These are phyloP conservation scores for Gymnosoma rotundatum DNA, from an alignment of 2,888 invertebrate genomes.

Conservation along the genomic window DNA sequence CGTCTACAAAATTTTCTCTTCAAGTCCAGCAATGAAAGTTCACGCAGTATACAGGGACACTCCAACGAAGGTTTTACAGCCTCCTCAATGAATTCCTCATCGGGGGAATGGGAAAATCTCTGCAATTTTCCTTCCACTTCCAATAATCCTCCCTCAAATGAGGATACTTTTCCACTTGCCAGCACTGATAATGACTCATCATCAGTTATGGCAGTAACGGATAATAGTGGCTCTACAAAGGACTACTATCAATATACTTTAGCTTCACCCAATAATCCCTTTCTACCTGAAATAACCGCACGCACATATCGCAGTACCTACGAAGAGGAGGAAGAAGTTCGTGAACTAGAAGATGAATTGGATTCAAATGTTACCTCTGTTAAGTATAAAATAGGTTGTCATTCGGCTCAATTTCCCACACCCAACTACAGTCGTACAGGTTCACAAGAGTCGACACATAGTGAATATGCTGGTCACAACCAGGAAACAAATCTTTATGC, in stretches of 20 bases:
- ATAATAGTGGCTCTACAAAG: constrained; percentile 69
- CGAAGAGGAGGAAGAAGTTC: constrained; percentile 73
- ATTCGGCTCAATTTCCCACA: constrained; percentile 77
- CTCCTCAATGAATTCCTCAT: constrained; percentile 79
- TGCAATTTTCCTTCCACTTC: constrained; percentile 66
- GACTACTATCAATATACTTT: constrained; percentile 80
- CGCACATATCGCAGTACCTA: constrained; percentile 79
- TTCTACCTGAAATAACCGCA: constrained; percentile 81
- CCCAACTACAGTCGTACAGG: constrained; percentile 77
- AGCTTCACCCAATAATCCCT: constrained; percentile 81
- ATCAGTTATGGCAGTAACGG: constrained; percentile 73
- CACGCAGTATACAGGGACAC: constrained; percentile 77
- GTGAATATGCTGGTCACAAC: constrained; percentile 72
- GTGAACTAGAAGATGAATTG: constrained; percentile 73
- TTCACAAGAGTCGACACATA: constrained; percentile 78
- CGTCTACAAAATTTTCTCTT: constrained; percentile 81
- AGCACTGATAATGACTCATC: constrained; percentile 74
- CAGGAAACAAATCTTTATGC: constrained; percentile 24
- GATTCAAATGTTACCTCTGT: constrained; percentile 77
- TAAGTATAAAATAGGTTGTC: constrained; percentile 73
- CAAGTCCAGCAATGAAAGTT: constrained; percentile 79
- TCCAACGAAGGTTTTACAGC: constrained; percentile 79
- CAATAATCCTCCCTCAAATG: constrained; percentile 44
- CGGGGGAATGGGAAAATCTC: constrained; percentile 79
- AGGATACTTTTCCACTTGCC: constrained; percentile 70